Percentiles rank a stretch among this genome's conserved stretches.
Conservation (phyloP, 2,113 vertebrate genomes). For the Charadrius vociferus region DNA sequence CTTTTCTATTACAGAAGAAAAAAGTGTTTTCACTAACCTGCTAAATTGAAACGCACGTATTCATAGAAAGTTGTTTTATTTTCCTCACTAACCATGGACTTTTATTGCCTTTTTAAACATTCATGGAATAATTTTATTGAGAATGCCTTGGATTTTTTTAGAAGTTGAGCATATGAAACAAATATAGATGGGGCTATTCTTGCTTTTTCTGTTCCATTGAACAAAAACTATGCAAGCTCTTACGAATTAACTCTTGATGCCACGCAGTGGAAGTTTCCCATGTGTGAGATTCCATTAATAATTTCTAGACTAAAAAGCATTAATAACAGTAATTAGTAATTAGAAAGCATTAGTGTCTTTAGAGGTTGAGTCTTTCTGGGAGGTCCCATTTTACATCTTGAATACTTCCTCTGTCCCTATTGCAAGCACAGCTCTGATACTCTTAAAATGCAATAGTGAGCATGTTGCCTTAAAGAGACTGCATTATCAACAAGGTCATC, state of each 20-base stretch:
- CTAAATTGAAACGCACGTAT: neutral
- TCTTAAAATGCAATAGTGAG: neutral
- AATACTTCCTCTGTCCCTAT: neutral
- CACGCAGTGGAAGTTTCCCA: neutral
- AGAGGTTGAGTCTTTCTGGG: neutral
- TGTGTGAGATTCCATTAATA: neutral
- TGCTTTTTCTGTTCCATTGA: neutral
- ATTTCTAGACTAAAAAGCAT: neutral
- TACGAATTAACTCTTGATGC: neutral
- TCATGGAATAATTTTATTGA: neutral
- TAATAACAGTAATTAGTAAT: neutral
- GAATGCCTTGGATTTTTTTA: neutral
- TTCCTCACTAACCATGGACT: neutral
- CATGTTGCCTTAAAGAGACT: neutral
- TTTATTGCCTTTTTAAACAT: neutral
- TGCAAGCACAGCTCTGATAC: neutral
- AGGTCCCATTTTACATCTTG: neutral
- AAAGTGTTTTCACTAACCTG: neutral
- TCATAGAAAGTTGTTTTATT: neutral
- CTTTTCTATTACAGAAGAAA: neutral
- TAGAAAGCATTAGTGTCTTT: neutral
- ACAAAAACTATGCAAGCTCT: neutral
- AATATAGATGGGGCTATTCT: neutral
- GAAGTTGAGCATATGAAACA: neutral
- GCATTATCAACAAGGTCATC: neutral